Conservation (phyloP, 2,797 vertebrate genomes). For the Cirrhinus mrigala region DNA sequence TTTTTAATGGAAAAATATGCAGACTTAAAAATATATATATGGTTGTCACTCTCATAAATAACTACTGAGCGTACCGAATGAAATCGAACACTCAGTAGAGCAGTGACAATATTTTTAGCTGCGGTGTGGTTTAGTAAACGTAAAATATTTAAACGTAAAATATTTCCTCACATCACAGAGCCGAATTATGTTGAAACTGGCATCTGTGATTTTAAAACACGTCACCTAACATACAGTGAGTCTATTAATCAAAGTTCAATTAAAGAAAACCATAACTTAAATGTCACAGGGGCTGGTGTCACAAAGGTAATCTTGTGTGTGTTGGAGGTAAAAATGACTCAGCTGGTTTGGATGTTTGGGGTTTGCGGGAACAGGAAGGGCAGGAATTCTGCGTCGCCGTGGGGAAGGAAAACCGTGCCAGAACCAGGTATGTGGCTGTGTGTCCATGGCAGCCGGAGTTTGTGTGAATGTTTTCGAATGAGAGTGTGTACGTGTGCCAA, state of each 20-base stretch:
- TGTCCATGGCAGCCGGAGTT: conserved; percentile 16
- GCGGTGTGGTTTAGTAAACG: conserved; percentile 27
- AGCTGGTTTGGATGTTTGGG: conserved; percentile 52
- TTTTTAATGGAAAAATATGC: neutral
- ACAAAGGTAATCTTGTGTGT: conserved; percentile 27
- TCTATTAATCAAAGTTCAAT: conserved; percentile 34
- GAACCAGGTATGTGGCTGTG: conserved; percentile 33
- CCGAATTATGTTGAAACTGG: neutral
- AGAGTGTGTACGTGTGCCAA: conserved; percentile 8
- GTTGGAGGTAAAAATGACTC: conserved; percentile 49
- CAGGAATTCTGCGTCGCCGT: conserved; percentile 48
- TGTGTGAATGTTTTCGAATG: conserved; percentile 24
- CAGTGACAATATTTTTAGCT: conserved; percentile 14
- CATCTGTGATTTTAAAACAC: conserved; percentile 23
- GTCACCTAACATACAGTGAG: neutral
- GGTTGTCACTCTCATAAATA: neutral
- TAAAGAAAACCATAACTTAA: conserved; percentile 20
- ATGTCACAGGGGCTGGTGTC: conserved; percentile 15
- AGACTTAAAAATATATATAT: neutral
- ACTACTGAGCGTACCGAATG: neutral
- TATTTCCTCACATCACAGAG: neutral
- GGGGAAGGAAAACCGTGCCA: conserved; percentile 56
- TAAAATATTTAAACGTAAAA: conserved; percentile 2
- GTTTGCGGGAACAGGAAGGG: conserved; percentile 62
- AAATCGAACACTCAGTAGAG: neutral